Evolutionary conservation across 2,888 invertebrate genomes (phyloP), one percentile per base, ranked within the genome.

Genomic region (Acleris laterana): DNA sequence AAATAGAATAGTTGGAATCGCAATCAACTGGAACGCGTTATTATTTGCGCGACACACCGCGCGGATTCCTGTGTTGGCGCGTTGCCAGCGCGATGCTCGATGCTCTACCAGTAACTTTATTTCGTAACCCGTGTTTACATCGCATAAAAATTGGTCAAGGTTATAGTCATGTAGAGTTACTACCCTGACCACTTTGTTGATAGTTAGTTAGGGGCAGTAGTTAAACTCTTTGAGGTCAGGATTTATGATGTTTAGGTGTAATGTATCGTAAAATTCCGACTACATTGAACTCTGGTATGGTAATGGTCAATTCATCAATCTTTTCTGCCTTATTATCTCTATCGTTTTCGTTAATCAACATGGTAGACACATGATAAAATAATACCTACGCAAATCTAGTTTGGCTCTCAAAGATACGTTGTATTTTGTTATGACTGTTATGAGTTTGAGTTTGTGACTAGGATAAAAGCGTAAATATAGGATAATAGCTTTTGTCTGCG

Each of bases 61-160:
- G 72, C 73, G 71, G 82, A 83, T 82, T 82, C 77, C 70, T 66
- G 49, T 60, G 60, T 79, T 89, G 88, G 89, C 85, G 44, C 42
- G 48, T 22, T 68, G 87, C 91, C 90, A 90, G 77, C 67, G 67
- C 72, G 71, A 78, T 79, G 77, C 71, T 75, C 72, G 72, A 74
- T 80, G 76, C 79, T 78, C 84, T 84, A 82, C 73, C 79, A 85
- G 79, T 82, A 79, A 85, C 85, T 85, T 89, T 82, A 86, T 90
- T 89, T 86, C 82, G 85, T 87, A 87, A 89, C 85, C 79, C 79
- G 70, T 89, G 89, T 90, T 88, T 89, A 89, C 85, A 85, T 82
- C 79, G 73, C 74, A 78, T 82, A 80, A 82, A 85, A 84, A 84
- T 77, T 85, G 84, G 83, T 85, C 88, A 87, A 89, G 89, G 88